phyloP scores from a whole-genome alignment of 2,888 invertebrate species.

The Rotaria magnacalcarata region DNA sequence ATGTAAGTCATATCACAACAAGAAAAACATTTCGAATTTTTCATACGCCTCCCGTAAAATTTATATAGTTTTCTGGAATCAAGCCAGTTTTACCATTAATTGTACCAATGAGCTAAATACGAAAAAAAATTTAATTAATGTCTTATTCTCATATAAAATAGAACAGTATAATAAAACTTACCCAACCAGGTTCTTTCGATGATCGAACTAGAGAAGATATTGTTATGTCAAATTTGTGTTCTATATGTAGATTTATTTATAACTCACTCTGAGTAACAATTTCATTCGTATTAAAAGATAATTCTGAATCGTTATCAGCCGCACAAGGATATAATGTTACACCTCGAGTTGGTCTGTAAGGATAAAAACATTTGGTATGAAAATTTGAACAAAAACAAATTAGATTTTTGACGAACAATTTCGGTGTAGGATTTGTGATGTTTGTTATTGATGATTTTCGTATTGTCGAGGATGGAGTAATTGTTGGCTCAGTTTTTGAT shows the following conservation, averaged over 20 bases:
- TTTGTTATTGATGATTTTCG: background rate
- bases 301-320: constrained; percentile 90
- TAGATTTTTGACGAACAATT: background rate
- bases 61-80: constrained; percentile 92
- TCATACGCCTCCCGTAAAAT: constrained; percentile 59
- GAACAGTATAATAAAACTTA: background rate
- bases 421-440: background rate
- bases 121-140: background rate
- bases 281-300: constrained; percentile 96
- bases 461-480: background rate
- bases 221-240: too few species aligned
- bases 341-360: constrained; percentile 66
- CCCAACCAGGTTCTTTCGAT: constrained; percentile 93
- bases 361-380: background rate
- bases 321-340: constrained; percentile 89
- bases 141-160: background rate
- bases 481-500: background rate
- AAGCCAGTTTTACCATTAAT: constrained; percentile 82
- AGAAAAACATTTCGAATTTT: background rate
- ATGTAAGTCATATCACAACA: background rate
- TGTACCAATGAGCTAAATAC: constrained; percentile 71
- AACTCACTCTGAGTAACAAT: constrained; percentile 85
- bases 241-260: background rate
- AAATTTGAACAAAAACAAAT: background rate
- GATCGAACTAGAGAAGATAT: constrained; percentile 68